A percentile compares a stretch with the other conserved stretches of the same genome.
Conservation (phyloP, 2,888 invertebrate genomes). For the Philaethria dido region DNA sequence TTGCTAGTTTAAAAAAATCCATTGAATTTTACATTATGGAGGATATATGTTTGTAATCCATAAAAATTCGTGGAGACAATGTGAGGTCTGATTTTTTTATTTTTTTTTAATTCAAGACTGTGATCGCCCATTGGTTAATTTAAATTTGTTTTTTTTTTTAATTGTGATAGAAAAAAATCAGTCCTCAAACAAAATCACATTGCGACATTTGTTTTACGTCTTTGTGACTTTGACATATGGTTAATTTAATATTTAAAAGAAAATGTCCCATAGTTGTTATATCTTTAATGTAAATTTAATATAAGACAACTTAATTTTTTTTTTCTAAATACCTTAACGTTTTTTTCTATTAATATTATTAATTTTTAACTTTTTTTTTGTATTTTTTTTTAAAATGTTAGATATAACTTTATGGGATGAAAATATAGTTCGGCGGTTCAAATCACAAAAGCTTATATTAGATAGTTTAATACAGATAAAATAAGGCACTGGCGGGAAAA, state of each 20-base stretch:
- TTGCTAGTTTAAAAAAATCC: constrained; percentile 51
- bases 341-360: constrained; percentile 14
- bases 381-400: constrained; percentile 3
- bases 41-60: constrained; percentile 72
- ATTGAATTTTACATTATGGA: constrained; percentile 69
- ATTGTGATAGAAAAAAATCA: constrained; percentile 60
- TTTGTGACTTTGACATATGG: constrained; percentile 65
- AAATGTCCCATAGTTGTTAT: constrained; percentile 35
- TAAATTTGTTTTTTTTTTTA: constrained; percentile 46
- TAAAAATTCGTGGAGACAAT: constrained; percentile 57
- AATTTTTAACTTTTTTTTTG: constrained; percentile 4
- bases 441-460: constrained; percentile 15
- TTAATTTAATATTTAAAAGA: constrained; percentile 25
- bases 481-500: constrained; percentile 13
- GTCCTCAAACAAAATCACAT: constrained; percentile 71
- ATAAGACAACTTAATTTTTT: not conserved
- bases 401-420: constrained; percentile 30
- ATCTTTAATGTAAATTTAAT: constrained; percentile 25
- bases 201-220: constrained; percentile 74
- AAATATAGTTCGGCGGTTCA: constrained; percentile 12
- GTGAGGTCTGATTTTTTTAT: constrained; percentile 60
- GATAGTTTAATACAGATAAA: constrained; percentile 18
- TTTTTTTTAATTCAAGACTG: constrained; percentile 24
- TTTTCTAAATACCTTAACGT: constrained; percentile 16
- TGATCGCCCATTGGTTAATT: constrained; percentile 42